Evolutionary conservation across 2,113 vertebrate genomes (phyloP).

Genomic region (Siphamia tubifer): DNA sequence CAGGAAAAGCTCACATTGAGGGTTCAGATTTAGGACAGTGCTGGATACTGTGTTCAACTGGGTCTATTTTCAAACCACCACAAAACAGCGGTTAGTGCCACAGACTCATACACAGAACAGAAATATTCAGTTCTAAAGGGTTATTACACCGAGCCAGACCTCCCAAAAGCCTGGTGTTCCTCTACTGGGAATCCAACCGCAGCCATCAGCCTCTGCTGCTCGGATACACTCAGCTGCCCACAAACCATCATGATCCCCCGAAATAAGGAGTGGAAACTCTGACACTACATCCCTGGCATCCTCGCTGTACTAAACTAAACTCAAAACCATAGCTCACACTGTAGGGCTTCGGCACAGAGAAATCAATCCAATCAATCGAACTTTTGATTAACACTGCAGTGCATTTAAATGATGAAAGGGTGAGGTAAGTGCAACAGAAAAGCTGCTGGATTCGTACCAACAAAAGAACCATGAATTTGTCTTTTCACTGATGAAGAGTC

Average conservation of each 20-base stretch:
- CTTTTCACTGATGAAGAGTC: constrained; percentile 15
- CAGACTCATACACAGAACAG: background rate
- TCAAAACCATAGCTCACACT: background rate
- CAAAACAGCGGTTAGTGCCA: background rate
- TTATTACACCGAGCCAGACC: constrained; percentile 3
- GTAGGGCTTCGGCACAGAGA: background rate
- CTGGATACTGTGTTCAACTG: background rate
- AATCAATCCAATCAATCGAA: constrained; percentile 50
- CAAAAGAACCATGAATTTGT: constrained; percentile 26
- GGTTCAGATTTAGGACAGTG: background rate
- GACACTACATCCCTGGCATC: background rate
- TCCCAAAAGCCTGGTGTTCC: background rate
- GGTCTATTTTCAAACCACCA: background rate
- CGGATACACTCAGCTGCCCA: constrained; percentile 23
- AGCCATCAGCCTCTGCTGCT: background rate
- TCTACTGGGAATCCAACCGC: constrained; percentile 8
- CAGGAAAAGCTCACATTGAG: background rate
- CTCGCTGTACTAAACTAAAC: background rate
- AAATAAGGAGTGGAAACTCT: constrained; percentile 27
- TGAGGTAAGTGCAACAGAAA: constrained; percentile 15
- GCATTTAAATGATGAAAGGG: constrained; percentile 52
- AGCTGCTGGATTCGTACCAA: constrained; percentile 27
- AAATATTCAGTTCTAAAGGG: background rate
- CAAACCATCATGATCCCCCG: constrained; percentile 1
- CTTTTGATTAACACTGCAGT: constrained; percentile 54